Evolutionary conservation across 2,797 vertebrate species (phyloP).

Genomic region (Galagoides demidoff): DNA sequence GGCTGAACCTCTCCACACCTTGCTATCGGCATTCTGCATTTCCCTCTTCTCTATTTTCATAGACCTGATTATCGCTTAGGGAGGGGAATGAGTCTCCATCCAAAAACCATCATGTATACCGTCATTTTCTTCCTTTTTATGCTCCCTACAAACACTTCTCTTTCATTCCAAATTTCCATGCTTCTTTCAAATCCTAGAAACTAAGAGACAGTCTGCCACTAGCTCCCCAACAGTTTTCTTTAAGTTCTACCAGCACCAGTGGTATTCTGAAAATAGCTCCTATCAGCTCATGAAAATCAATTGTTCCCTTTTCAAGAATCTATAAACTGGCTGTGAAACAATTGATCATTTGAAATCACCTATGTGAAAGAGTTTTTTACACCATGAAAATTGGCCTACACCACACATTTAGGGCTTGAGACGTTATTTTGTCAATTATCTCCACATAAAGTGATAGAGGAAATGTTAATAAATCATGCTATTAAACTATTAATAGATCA

Average conservation of each 20-base stretch:
- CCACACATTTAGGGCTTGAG: background rate
- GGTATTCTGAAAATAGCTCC: background rate
- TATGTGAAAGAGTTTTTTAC: background rate
- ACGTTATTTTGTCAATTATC: constrained; percentile 22
- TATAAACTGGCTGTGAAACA: background rate
- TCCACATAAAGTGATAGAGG: background rate
- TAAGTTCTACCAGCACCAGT: background rate
- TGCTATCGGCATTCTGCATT: background rate
- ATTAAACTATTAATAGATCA: background rate
- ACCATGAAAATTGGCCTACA: background rate
- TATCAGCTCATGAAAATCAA: background rate
- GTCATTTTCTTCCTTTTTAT: background rate
- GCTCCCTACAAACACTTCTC: background rate
- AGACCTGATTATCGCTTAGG: background rate
- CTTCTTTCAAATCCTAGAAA: background rate
- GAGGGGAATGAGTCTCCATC: background rate
- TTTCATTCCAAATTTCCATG: background rate
- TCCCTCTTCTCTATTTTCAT: background rate
- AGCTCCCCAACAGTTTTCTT: background rate
- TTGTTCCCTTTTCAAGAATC: background rate
- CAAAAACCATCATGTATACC: background rate
- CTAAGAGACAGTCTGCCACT: background rate
- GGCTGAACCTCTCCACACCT: background rate
- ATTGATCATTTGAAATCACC: background rate
- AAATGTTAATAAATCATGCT: background rate